A percentile compares a stretch with the other conserved stretches of the same genome.
These are phyloP conservation scores for Rhadina sibilatrix DNA, from an alignment of 2,113 vertebrate species.

Conservation along the genomic window DNA sequence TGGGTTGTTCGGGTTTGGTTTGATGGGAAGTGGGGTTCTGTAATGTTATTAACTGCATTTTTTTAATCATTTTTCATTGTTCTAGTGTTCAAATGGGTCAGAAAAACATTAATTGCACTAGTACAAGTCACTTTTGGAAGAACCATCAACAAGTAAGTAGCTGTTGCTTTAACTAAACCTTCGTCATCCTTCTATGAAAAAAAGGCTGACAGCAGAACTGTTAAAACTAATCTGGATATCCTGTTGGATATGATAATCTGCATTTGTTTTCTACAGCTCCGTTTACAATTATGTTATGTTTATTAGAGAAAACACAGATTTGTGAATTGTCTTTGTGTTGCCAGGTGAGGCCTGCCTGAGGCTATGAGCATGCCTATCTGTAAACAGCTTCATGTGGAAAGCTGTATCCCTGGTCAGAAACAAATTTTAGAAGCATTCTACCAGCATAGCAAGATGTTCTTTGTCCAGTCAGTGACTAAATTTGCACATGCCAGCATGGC, in stretches of 20 bases:
- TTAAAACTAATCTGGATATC: background rate
- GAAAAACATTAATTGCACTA: slow-evolving; percentile 98
- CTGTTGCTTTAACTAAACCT: background rate
- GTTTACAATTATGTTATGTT: background rate
- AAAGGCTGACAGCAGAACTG: background rate
- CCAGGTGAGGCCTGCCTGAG: background rate
- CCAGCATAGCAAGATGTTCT: background rate
- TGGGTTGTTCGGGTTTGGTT: background rate
- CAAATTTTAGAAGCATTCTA: background rate
- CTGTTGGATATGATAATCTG: background rate
- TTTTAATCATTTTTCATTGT: slow-evolving; percentile 45
- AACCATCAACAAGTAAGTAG: slow-evolving; percentile 98
- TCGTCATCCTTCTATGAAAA: background rate
- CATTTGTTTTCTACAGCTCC: background rate
- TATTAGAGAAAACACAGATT: background rate
- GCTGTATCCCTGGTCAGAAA: background rate
- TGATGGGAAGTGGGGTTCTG: background rate
- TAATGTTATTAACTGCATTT: background rate
- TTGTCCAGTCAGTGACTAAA: background rate
- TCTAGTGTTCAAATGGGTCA: slow-evolving; percentile 99
- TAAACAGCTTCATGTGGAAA: background rate
- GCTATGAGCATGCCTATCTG: background rate
- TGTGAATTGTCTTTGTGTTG: background rate
- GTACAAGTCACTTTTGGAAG: slow-evolving; percentile 99
- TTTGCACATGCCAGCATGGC: background rate